Evolutionary conservation across 2,888 invertebrate genomes (phyloP), one percentile per base, ranked within the genome.

Genomic region (Ennomos quercinarius): DNA sequence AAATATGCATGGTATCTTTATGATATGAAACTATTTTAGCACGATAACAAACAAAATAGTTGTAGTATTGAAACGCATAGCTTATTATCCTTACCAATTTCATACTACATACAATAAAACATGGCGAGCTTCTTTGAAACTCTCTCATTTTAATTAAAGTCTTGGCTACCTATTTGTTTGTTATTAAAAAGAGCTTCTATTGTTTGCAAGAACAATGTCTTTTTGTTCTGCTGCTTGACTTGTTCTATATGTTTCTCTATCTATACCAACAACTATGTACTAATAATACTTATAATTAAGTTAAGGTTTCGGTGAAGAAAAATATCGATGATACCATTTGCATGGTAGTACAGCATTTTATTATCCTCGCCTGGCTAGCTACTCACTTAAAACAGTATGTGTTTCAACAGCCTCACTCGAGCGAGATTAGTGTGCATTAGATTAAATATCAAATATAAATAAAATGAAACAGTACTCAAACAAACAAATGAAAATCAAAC

Each of bases 1-100:
- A 56, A 61, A 61, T 61, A 55, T 55, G 51, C 55, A 60, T 51
- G 54, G 60, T 12, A 60, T 51, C 45, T 60, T 47, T 61, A 56
- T 47, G 45, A 43, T 9, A 36, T 1, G 48, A 49, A 61, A 57
- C 57, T 60, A 62, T 64, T 54, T 54, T 54, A 45, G 40, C 49
- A 49, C 44, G 27, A 50, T 47, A 41, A 44, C 45, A 50, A 45
- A 12, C 45, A 11, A 11, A 45, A 43, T 56, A 34, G 6, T 37
- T 46, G 13, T 46, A 13, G 39, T 12, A 48, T 39, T 48, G 27
- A 40, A 49, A 49, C 40, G 47, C 50, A 48, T 8, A 46, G 13
- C 36, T 35, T 35, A 10, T 10, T 10, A 50, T 13, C 10, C 35
- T 41, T 50, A 12, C 35, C 11, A 40, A 40, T 40, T 45, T 34